A percentile compares a stretch with the other conserved stretches of the same genome.
Evolutionary conservation across 2,113 vertebrate genomes (phyloP).

Genomic region (Garra rufa): DNA sequence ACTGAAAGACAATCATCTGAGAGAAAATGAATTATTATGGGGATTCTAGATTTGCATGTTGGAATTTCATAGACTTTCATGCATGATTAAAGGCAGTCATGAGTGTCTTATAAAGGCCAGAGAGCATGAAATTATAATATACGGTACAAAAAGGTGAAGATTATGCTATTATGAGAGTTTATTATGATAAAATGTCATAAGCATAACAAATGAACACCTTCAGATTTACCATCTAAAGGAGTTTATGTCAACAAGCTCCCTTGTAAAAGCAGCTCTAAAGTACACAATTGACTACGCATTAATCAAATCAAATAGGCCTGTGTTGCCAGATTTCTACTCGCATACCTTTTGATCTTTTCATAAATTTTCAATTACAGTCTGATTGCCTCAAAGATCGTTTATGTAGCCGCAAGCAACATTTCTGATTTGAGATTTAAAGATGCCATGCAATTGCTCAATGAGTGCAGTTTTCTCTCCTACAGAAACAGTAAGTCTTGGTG

Average conservation of each 20-base stretch:
- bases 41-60: constrained; percentile 56
- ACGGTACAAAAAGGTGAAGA: background rate
- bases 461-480: background rate
- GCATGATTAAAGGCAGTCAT: constrained; percentile 53
- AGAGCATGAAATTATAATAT: constrained; percentile 7
- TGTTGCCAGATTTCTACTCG: constrained; percentile 10
- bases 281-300: constrained; percentile 9
- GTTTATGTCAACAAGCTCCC: background rate
- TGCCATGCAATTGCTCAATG: background rate
- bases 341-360: constrained; percentile 24
- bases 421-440: background rate
- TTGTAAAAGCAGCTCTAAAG: constrained; percentile 2
- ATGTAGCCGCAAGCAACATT: background rate
- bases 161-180: background rate
- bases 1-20: constrained; percentile 55
- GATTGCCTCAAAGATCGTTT: background rate
- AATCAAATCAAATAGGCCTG: constrained; percentile 37
- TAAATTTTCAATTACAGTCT: constrained; percentile 45
- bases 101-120: background rate
- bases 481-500: background rate
- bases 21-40: constrained; percentile 56
- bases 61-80: constrained; percentile 47
- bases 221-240: background rate
- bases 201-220: background rate
- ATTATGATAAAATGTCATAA: background rate